Evolutionary conservation across 2,888 invertebrate genomes (phyloP).

Genomic region (Sinopyrophorus schimmeli): DNA sequence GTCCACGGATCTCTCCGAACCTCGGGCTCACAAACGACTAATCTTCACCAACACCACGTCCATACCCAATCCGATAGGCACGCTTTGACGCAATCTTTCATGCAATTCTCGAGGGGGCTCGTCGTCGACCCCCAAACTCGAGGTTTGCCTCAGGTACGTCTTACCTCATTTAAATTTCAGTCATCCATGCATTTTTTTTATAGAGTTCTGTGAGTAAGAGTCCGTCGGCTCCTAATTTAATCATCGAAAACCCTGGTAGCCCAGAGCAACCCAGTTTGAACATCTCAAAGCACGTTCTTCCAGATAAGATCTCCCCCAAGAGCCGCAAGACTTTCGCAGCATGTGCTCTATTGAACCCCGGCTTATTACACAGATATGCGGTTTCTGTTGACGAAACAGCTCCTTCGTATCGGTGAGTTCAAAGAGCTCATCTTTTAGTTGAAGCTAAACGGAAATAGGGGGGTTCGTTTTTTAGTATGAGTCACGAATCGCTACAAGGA

Average conservation of each 20-base stretch:
- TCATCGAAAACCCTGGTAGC: conserved; percentile 50
- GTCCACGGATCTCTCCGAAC: conserved; percentile 49
- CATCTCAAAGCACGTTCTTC: conserved; percentile 27
- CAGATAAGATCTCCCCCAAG: conserved; percentile 33
- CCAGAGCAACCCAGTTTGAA: conserved; percentile 41
- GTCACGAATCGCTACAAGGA: conserved; percentile 61
- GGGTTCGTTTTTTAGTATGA: conserved; percentile 41
- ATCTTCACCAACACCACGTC: conserved; percentile 30
- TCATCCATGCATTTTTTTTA: conserved; percentile 17
- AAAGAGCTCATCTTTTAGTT: neutral
- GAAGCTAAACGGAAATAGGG: neutral
- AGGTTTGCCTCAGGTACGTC: neutral
- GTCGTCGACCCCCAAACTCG: conserved; percentile 45
- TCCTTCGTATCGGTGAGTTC: conserved; percentile 48
- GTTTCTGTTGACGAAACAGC: conserved; percentile 78
- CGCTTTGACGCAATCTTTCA: conserved; percentile 57
- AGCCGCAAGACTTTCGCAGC: conserved; percentile 48
- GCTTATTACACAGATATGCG: conserved; percentile 74
- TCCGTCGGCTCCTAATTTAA: conserved; percentile 65
- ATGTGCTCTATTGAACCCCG: conserved; percentile 64
- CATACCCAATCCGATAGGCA: conserved; percentile 36
- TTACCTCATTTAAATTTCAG: neutral
- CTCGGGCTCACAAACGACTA: conserved; percentile 49
- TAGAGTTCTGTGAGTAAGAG: conserved; percentile 56
- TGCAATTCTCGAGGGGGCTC: conserved; percentile 57